Evolutionary conservation across 2,888 invertebrate species (phyloP), one percentile per base, ranked within the genome.

Genomic region (Chaitophorus viminalis): DNA sequence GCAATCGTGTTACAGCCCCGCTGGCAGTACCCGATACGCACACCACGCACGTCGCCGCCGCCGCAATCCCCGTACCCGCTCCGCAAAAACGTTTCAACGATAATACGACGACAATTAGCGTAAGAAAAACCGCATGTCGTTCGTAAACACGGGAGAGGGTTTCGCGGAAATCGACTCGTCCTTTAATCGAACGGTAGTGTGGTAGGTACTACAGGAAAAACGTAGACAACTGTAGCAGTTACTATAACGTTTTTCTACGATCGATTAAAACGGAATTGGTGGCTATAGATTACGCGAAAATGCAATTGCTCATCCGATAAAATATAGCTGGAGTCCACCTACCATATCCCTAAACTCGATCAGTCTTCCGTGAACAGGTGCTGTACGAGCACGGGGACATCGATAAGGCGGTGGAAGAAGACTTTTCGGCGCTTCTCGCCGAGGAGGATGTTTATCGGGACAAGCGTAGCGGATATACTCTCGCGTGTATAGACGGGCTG

Each of bases 171-270:
- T 76, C 29, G 29, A n/a, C 3, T 52, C 76, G 2, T 76, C 52
- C 18, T n/a, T 29, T 52, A 3, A 29, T 8, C 76, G 76, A 1
- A 3, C 14, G 5, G 3, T 76, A 1, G 52, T 76, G 31, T 76
- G n/a, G n/a, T n/a, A n/a, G 76, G 76, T 76, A 52, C 52, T 76
- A 29, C 18, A 14, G n/a, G 18, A 75, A 36, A 75, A 75, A 75
- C n/a, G 39, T 75, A 1, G 25, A 39, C 2, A 75, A 75, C 17
- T 14, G 17, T 11, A 46, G 0, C 46, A 46, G 29, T 76, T n/a
- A n/a, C n/a, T 76, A 76, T 52, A 25, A 4, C 25, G 14, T n/a
- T 46, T 46, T 76, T 52, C 76, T 76, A 14, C n/a, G 29, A 5
- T 31, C 46, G n/a, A 52, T 76, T 25, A n/a, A 46, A 29, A n/a